Base-by-base conservation (phyloP, 1,140 invertebrate genomes). In the Caenorhabditis inopinata region DNA sequence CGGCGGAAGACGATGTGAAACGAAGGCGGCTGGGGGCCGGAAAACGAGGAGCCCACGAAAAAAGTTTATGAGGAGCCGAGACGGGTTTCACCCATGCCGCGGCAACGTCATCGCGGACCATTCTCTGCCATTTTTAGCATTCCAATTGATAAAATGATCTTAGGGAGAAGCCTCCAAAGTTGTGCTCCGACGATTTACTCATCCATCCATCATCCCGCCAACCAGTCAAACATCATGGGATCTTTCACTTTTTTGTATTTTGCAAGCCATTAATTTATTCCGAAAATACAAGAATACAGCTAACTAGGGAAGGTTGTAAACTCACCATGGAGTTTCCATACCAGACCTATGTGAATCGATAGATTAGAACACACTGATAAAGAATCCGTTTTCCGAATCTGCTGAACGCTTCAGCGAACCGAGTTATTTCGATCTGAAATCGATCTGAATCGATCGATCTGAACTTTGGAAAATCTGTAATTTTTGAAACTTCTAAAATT, bases 141-240 rank as follows among this genome's bases (percentile, higher is more conserved):
- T 58, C 35, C 35, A 42, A 42, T 42, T 42, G 38, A 42, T 5
- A 14, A 5, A 42, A 42, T 42, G 38, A 42, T 42, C 14, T 42
- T 42, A 7, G 38, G 3, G 32, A n/a, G 38, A 38, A 5, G n/a
- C 11, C 27, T 32, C 23, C 2, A 68, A 38, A 21, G n/a, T 21
- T 68, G n/a, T 21, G 32, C 58, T 68, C 29, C 5, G 58, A 18
- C 32, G 58, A 68, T 32, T 21, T 18, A 32, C 58, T 38, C 58
- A 68, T 68, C 58, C 58, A 68, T 68, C 58, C 58, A n/a, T 68
- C 51, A 58, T 58, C 32, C 58, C n/a, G n/a, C n/a, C n/a, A n/a
- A n/a, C n/a, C n/a, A n/a, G 58, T 68, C 58, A 68, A 23, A 38
- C 14, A 18, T 21, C 38, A 38, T 38, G 58, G 32, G 38, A 38